Conservation (phyloP, 2,113 vertebrate species). For the Tupaia chinensis region DNA sequence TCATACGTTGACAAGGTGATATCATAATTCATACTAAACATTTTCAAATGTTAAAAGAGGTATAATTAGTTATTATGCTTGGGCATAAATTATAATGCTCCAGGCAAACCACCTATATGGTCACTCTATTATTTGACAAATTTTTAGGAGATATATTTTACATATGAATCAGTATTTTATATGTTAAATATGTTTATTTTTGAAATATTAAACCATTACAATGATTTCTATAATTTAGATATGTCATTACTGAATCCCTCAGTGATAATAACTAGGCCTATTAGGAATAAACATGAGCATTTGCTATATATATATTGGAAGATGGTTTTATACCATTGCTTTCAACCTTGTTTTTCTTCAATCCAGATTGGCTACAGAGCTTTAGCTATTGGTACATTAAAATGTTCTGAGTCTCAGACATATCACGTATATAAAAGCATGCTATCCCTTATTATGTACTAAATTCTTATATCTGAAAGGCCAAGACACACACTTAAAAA, state of each 20-base stretch:
- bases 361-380: background rate
- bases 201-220: background rate
- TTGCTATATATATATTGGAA: background rate
- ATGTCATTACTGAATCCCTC: background rate
- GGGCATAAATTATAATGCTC: background rate
- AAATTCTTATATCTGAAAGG: background rate
- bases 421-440: background rate
- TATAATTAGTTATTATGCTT: background rate
- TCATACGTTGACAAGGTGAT: background rate
- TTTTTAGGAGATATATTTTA: background rate
- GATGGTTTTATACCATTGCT: background rate
- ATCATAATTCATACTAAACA: background rate
- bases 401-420: background rate
- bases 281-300: background rate
- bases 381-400: background rate
- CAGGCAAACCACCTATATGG: background rate
- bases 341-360: background rate
- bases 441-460: background rate
- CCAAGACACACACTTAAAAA: background rate
- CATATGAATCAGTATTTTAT: background rate
- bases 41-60: background rate
- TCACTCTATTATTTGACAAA: background rate
- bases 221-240: slow-evolving; percentile 18
- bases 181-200: background rate
- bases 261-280: background rate